Evolutionary conservation across 37 sponge, comb jelly and placozoan genomes (phyloP).

Genomic region (Halichondria panicea): DNA sequence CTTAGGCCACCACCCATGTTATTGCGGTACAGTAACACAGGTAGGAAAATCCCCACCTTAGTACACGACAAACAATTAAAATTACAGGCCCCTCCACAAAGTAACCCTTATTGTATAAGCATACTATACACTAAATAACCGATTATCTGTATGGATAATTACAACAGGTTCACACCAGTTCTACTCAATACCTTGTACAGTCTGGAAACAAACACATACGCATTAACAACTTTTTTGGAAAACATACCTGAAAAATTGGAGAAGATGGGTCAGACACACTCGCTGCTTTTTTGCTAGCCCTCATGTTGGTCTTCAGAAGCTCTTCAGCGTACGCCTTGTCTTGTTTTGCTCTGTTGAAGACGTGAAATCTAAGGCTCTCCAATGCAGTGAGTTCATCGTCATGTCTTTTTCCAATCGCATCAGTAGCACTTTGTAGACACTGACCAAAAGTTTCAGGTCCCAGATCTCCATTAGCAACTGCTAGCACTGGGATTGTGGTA

Average conservation of each 20-base stretch:
- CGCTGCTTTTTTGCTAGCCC: slow-evolving; percentile 10
- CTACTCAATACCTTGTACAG: not conserved
- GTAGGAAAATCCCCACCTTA: too few relatives aligned
- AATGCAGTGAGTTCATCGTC: slow-evolving; percentile 77
- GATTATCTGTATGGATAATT: too few relatives aligned
- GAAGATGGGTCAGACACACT: slow-evolving; percentile 16
- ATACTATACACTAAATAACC: too few relatives aligned
- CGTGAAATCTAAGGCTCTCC: slow-evolving; percentile 74
- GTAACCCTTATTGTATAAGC: too few relatives aligned
- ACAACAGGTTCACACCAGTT: too few relatives aligned
- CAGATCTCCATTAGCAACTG: not conserved
- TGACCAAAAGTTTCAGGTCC: slow-evolving; percentile 63
- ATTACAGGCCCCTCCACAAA: too few relatives aligned
- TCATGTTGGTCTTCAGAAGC: slow-evolving; percentile 41
- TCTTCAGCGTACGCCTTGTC: slow-evolving; percentile 68
- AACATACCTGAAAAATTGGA: slow-evolving; percentile 44
- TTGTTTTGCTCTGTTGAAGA: slow-evolving; percentile 62
- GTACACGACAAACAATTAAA: too few relatives aligned
- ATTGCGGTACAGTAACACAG: too few relatives aligned
- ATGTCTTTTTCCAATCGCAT: slow-evolving; percentile 57
- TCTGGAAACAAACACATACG: slow-evolving; percentile 20
- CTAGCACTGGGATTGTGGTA: not conserved
- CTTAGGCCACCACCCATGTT: too few relatives aligned
- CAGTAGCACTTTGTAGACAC: slow-evolving; percentile 45
- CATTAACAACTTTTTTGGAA: too few relatives aligned